These are phyloP conservation scores for Isurus oxyrinchus DNA, from an alignment of 2,113 vertebrate species.

Conservation along the genomic window DNA sequence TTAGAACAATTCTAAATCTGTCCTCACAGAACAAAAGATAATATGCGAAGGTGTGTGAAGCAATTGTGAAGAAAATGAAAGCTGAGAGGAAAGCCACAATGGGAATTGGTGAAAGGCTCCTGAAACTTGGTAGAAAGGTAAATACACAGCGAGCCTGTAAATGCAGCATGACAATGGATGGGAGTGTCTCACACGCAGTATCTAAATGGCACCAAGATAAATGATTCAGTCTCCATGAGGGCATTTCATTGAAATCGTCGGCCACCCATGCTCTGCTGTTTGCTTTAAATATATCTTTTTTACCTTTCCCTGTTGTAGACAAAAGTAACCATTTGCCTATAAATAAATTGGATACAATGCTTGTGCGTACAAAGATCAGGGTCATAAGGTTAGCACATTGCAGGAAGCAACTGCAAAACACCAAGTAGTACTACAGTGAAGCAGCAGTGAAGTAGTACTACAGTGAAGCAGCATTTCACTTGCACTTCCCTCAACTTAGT, in stretches of 20 bases:
- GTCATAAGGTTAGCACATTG: slow-evolving; percentile 11
- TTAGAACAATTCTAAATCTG: slow-evolving; percentile 13
- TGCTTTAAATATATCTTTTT: slow-evolving; percentile 18
- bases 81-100: slow-evolving; percentile 20
- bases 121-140: background rate
- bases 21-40: slow-evolving; percentile 18
- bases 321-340: slow-evolving; percentile 27
- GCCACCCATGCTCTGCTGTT: slow-evolving; percentile 28
- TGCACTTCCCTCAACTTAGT: too few relatives aligned
- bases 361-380: background rate
- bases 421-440: background rate
- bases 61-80: slow-evolving; percentile 36
- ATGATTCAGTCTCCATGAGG: background rate
- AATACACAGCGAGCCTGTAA: slow-evolving; percentile 7
- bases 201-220: slow-evolving; percentile 26
- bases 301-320: slow-evolving; percentile 25
- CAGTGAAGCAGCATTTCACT: too few relatives aligned
- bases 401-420: background rate
- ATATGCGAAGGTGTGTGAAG: background rate
- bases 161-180: slow-evolving; percentile 17
- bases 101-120: slow-evolving; percentile 11
- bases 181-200: slow-evolving; percentile 15
- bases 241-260: slow-evolving; percentile 9
- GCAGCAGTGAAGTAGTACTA: too few relatives aligned
- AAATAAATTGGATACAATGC: slow-evolving; percentile 16